Percentiles rank a stretch among this genome's conserved stretches.
These are phyloP conservation scores for Sinodicranocentrus sp. DNA, from an alignment of 2,888 invertebrate genomes.

Conservation along the genomic window DNA sequence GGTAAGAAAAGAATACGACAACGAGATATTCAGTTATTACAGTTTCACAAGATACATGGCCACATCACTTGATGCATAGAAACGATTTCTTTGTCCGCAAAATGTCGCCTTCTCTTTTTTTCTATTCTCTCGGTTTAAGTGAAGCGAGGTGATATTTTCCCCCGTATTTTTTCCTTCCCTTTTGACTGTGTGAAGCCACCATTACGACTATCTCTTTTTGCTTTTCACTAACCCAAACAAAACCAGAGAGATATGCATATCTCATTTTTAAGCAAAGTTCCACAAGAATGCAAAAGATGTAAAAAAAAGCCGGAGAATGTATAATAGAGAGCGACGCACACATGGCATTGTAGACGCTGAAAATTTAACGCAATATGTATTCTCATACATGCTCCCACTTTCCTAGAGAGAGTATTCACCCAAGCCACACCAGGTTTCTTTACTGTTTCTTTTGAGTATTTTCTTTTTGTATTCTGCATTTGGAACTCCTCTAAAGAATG, in stretches of 20 bases:
- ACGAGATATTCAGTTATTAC: conserved; percentile 47
- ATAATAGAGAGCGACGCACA: conserved; percentile 15
- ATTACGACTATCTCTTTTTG: conserved; percentile 30
- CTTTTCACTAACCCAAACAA: conserved; percentile 40
- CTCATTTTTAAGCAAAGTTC: conserved; percentile 59
- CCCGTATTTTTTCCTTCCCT: conserved; percentile 6
- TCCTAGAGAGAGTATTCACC: conserved; percentile 16
- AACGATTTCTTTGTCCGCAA: conserved; percentile 67
- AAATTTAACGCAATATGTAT: conserved; percentile 62
- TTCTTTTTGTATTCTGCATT: conserved; percentile 45
- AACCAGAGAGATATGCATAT: conserved; percentile 60
- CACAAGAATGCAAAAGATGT: conserved; percentile 45
- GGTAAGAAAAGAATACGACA: conserved; percentile 29
- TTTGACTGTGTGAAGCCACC: conserved; percentile 37
- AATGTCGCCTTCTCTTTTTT: conserved; percentile 52
- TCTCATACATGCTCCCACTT: conserved; percentile 34
- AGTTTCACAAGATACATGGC: conserved; percentile 66
- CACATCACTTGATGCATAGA: conserved; percentile 69
- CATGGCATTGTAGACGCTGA: background rate
- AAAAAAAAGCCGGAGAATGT: conserved; percentile 10
- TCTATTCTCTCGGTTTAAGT: conserved; percentile 13
- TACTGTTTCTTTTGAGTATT: conserved; percentile 29
- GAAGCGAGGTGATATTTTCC: conserved; percentile 44
- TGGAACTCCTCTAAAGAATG: conserved; percentile 56
- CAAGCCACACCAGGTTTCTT: conserved; percentile 45